These are phyloP conservation scores for Gymnobelideus leadbeateri DNA, from an alignment of 2,113 vertebrate genomes.

Conservation along the genomic window DNA sequence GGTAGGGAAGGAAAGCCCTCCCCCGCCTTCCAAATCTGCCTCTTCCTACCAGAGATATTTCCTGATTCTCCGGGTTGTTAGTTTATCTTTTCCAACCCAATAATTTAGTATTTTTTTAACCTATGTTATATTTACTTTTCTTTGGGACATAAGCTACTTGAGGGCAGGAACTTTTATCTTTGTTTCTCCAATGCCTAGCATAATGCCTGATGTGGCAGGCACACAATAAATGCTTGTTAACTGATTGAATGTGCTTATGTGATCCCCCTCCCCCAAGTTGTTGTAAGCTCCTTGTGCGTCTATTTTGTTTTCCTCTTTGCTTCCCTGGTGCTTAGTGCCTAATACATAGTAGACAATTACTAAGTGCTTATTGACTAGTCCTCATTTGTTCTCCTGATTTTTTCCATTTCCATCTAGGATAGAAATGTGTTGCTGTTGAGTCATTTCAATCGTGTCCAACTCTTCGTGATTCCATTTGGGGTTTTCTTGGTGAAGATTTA, in stretches of 20 bases:
- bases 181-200: neutral
- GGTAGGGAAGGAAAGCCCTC: neutral
- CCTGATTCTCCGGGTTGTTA: neutral
- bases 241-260: neutral
- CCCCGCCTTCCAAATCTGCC: neutral
- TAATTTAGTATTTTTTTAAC: neutral
- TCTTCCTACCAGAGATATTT: neutral
- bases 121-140: neutral
- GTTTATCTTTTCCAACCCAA: neutral
- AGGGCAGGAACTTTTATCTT: neutral
- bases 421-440: neutral
- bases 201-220: neutral
- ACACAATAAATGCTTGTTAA: neutral
- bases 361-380: neutral
- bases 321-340: neutral
- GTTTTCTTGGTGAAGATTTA: neutral
- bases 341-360: neutral
- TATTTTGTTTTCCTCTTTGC: neutral
- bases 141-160: neutral
- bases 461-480: neutral
- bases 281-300: neutral
- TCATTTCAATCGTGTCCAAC: neutral
- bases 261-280: neutral
- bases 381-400: neutral
- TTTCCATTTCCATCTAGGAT: neutral